Evolutionary conservation across 2,113 vertebrate genomes (phyloP).

Genomic region (Lophius piscatorius): DNA sequence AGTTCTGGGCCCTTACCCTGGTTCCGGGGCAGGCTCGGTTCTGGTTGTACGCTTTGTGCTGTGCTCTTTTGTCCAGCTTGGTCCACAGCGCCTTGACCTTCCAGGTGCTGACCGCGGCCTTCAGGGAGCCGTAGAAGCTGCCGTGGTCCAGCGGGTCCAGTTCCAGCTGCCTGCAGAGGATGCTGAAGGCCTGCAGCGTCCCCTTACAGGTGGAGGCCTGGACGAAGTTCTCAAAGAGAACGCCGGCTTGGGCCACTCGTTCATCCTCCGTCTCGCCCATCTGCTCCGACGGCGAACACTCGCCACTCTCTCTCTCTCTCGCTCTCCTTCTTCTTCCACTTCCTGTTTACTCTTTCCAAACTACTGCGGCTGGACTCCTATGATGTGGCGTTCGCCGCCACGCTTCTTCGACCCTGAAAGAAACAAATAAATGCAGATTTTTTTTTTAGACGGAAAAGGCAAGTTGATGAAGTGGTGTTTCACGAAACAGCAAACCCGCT

Average conservation of each 20-base stretch:
- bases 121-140: conserved; percentile 89
- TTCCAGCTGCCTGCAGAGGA: conserved; percentile 90
- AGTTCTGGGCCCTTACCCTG: conserved; percentile 81
- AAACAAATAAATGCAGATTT: not conserved
- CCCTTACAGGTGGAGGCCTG: conserved; percentile 94
- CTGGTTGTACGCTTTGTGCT: conserved; percentile 92
- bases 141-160: conserved; percentile 88
- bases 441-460: not conserved
- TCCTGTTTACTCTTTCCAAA: conserved; percentile 12
- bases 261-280: conserved; percentile 93
- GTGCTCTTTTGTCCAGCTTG: conserved; percentile 93
- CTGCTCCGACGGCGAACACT: conserved; percentile 12
- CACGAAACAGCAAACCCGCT: no score
- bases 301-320: not conserved
- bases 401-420: conserved; percentile 33
- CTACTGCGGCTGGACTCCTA: conserved; percentile 1
- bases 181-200: conserved; percentile 93
- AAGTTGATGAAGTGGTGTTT: no score
- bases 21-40: conserved; percentile 86
- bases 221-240: conserved; percentile 95
- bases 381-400: not conserved
- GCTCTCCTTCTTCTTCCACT: not conserved
- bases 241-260: conserved; percentile 85
- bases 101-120: conserved; percentile 90
- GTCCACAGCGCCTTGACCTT: conserved; percentile 97